These are phyloP conservation scores for Lepetodrilus schrolli DNA, from an alignment of 2,888 invertebrate species.

Conservation along the genomic window DNA sequence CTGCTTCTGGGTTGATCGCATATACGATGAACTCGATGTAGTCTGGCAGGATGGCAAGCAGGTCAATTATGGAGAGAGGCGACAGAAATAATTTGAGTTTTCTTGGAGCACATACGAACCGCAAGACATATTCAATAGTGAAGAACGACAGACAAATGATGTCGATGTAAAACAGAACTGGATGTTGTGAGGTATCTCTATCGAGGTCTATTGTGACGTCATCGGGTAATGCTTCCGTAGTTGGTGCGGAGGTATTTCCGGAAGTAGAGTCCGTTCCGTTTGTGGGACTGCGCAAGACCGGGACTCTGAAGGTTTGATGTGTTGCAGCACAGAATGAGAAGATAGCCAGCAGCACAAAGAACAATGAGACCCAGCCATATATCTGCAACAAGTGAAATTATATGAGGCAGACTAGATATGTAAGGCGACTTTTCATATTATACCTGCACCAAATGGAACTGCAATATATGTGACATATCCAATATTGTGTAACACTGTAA, in stretches of 20 bases:
- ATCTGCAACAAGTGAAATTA: slow-evolving; percentile 39
- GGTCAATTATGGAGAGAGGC: slow-evolving; percentile 46
- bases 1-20: slow-evolving; percentile 38
- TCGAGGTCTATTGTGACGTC: no score
- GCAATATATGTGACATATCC: background rate
- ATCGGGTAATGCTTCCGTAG: background rate
- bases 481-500: no score
- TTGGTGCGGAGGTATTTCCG: background rate
- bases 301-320: slow-evolving; percentile 34
- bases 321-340: slow-evolving; percentile 45
- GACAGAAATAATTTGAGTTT: slow-evolving; percentile 46
- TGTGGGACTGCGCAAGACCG: background rate
- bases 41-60: slow-evolving; percentile 59
- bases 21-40: slow-evolving; percentile 59
- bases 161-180: slow-evolving; percentile 53
- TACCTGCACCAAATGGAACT: background rate
- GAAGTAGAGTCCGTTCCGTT: background rate
- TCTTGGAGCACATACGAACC: slow-evolving; percentile 52
- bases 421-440: background rate
- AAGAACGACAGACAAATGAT: slow-evolving; percentile 60
- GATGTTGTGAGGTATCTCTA: slow-evolving; percentile 39
- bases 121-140: slow-evolving; percentile 59
- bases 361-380: slow-evolving; percentile 41
- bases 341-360: slow-evolving; percentile 42
- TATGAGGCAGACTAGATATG: background rate